These are phyloP conservation scores for Ichneumon xanthorius DNA, from an alignment of 2,888 invertebrate species.

Conservation along the genomic window DNA sequence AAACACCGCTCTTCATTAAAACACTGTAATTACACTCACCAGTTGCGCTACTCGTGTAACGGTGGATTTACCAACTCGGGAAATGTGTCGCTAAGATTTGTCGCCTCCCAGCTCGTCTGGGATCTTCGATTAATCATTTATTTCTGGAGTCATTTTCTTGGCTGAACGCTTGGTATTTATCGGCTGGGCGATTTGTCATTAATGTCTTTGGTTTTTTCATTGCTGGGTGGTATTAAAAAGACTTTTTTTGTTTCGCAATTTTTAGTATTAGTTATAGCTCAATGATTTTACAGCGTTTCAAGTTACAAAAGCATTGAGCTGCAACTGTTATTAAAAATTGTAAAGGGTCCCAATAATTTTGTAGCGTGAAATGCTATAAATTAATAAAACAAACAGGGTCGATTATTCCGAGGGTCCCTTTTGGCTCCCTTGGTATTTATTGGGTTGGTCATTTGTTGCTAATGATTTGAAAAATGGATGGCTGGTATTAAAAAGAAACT, in stretches of 20 bases:
- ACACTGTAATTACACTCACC: conserved; percentile 44
- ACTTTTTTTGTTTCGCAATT: too few species aligned
- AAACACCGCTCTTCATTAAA: conserved; percentile 58
- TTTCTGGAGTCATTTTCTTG: not conserved
- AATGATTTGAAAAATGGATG: not conserved
- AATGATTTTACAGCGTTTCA: too few species aligned
- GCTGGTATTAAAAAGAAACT: not conserved
- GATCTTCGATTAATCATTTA: not conserved
- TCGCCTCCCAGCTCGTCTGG: not conserved
- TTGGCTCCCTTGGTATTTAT: not conserved
- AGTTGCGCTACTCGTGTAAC: conserved; percentile 43
- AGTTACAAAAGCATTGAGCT: too few species aligned
- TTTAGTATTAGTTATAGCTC: too few species aligned
- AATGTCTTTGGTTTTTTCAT: not conserved
- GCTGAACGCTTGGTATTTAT: not conserved
- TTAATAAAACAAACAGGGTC: too few species aligned
- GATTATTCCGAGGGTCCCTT: not conserved
- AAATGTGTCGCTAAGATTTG: conserved; percentile 39
- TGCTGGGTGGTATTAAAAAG: too few species aligned
- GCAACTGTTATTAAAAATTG: too few species aligned
- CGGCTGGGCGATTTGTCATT: not conserved
- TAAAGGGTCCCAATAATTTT: too few species aligned
- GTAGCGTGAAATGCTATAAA: too few species aligned
- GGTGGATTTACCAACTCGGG: conserved; percentile 45
- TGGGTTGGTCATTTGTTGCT: not conserved